phyloP scores from a whole-genome alignment of 2,888 invertebrate genomes.

The Theodoxus fluviatilis region DNA sequence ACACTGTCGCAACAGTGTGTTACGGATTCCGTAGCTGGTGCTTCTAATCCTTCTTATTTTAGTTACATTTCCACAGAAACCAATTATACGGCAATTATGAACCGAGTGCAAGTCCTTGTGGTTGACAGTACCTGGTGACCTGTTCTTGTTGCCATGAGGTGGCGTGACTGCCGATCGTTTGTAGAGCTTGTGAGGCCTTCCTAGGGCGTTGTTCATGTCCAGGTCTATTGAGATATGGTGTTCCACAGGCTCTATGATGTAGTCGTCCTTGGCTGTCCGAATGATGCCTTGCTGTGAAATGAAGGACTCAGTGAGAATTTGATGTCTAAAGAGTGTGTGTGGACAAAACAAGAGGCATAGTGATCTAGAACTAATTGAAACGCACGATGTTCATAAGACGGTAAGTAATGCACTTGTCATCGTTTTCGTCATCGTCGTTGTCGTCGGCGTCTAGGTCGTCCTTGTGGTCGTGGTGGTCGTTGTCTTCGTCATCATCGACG shows the following conservation, averaged over 20 bases:
- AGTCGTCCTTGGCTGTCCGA: slow-evolving; percentile 47
- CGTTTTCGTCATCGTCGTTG: too few relatives aligned
- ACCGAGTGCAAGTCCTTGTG: too few relatives aligned
- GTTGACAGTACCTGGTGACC: too few relatives aligned
- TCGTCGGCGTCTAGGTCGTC: too few relatives aligned
- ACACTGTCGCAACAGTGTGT: too few relatives aligned
- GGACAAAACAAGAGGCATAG: neutral
- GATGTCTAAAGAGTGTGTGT: neutral
- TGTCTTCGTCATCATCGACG: too few relatives aligned
- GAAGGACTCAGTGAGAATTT: neutral
- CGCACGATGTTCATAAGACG: neutral
- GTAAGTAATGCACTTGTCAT: neutral
- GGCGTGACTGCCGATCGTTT: slow-evolving; percentile 41
- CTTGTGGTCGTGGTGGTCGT: too few relatives aligned
- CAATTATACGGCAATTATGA: too few relatives aligned
- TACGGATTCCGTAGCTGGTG: too few relatives aligned
- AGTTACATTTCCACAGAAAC: too few relatives aligned
- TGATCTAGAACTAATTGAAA: neutral
- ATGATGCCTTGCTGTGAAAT: slow-evolving; percentile 47
- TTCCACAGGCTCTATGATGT: slow-evolving; percentile 49
- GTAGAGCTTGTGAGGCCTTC: slow-evolving; percentile 45
- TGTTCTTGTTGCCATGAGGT: too few relatives aligned
- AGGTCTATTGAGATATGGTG: slow-evolving; percentile 38
- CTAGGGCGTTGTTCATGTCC: slow-evolving; percentile 22
- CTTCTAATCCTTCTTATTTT: too few relatives aligned